A percentile compares a stretch with the other conserved stretches of the same genome.
These are phyloP conservation scores for Mastacembelus armatus DNA, from an alignment of 2,797 vertebrate genomes.

Conservation along the genomic window DNA sequence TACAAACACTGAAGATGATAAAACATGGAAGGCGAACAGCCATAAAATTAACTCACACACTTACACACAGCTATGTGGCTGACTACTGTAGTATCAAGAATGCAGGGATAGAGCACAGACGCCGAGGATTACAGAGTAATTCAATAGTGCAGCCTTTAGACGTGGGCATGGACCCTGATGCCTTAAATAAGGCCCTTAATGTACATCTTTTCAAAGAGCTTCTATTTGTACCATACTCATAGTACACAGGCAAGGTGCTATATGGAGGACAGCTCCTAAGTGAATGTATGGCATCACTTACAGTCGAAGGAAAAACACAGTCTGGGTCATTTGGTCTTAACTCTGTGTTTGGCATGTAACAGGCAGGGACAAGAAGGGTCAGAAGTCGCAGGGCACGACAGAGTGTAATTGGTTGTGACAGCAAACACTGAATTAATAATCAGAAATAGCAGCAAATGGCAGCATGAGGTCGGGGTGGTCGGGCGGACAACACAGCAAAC, in stretches of 20 bases:
- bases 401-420: conserved; percentile 70
- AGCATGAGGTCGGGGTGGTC: conserved; percentile 47
- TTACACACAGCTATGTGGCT: conserved; percentile 21
- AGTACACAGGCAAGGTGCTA: conserved; percentile 21
- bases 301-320: conserved; percentile 47
- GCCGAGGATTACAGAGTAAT: too few relatives aligned
- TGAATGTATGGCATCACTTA: conserved; percentile 59
- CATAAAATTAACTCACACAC: neutral
- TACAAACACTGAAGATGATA: neutral
- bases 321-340: conserved; percentile 65
- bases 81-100: conserved; percentile 1
- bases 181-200: too few relatives aligned
- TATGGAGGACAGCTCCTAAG: conserved; percentile 42
- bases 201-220: conserved; percentile 44
- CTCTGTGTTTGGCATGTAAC: conserved; percentile 50
- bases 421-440: conserved; percentile 80
- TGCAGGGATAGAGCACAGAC: conserved; percentile 6
- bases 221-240: conserved; percentile 29
- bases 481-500: conserved; percentile 18
- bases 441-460: conserved; percentile 60
- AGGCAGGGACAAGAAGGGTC: conserved; percentile 52
- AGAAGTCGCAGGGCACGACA: conserved; percentile 54
- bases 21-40: neutral
- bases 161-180: too few relatives aligned
- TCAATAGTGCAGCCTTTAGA: too few relatives aligned